Evolutionary conservation across 2,113 vertebrate species (phyloP).

Genomic region (Neomonachus schauinslandi): DNA sequence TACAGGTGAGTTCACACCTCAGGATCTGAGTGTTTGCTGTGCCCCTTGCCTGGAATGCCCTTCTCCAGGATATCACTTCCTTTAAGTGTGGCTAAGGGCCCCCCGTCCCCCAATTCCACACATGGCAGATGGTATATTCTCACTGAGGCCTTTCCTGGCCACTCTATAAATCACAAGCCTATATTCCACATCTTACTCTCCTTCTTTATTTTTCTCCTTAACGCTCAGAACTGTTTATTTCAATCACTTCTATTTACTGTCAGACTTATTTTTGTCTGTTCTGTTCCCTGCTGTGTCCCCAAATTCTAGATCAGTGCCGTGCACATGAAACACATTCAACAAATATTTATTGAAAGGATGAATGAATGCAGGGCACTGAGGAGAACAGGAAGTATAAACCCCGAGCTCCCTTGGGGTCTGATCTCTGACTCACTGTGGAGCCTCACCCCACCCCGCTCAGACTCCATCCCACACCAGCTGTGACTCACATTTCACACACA

Average conservation of each 20-base stretch:
- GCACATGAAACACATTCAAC: not conserved
- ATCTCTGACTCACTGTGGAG: not conserved
- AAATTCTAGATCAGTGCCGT: not conserved
- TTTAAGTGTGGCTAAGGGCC: not conserved
- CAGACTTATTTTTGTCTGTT: not conserved
- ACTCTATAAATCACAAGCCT: not conserved
- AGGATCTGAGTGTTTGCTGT: not conserved
- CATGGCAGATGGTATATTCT: not conserved
- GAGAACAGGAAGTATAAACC: not conserved
- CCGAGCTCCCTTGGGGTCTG: not conserved
- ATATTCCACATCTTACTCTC: not conserved
- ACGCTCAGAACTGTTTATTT: not conserved
- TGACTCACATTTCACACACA: not conserved
- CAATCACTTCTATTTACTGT: not conserved
- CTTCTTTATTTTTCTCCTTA: not conserved
- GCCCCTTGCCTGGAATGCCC: not conserved
- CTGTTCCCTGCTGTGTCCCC: not conserved
- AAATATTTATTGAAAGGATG: not conserved
- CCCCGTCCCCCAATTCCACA: not conserved
- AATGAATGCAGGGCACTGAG: not conserved
- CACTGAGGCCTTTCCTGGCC: not conserved
- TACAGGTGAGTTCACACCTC: not conserved
- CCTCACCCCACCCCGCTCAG: not conserved
- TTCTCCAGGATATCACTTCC: not conserved
- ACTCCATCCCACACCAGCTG: not conserved